A percentile compares a stretch with the other conserved stretches of the same genome.
These are phyloP conservation scores for Chauna torquata DNA, from an alignment of 2,113 vertebrate genomes.

Conservation along the genomic window DNA sequence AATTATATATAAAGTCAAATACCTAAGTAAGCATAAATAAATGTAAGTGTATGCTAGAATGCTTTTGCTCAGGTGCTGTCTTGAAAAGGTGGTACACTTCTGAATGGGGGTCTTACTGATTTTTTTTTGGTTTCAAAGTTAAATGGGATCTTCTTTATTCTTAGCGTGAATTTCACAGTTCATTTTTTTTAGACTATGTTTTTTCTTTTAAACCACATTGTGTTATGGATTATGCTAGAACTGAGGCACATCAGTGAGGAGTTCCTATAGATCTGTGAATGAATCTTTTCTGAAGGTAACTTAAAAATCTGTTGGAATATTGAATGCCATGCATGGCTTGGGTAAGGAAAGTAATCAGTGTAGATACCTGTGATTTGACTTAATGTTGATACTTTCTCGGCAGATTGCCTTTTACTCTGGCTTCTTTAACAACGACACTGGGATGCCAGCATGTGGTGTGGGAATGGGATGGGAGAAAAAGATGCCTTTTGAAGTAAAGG, in stretches of 20 bases:
- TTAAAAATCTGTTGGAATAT: not conserved
- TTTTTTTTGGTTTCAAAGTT: not conserved
- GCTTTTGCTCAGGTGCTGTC: not conserved
- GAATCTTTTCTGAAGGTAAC: not conserved
- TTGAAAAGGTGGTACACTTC: not conserved
- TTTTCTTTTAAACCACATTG: not conserved
- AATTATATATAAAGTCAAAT: not conserved
- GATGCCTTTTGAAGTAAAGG: not conserved
- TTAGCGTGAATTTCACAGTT: not conserved
- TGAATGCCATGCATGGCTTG: not conserved
- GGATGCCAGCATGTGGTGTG: not conserved
- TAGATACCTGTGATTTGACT: not conserved
- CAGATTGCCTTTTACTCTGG: not conserved
- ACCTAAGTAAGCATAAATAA: not conserved
- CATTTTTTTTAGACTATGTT: not conserved
- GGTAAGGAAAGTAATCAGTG: not conserved
- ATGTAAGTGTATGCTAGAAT: not conserved
- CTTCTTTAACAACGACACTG: not conserved
- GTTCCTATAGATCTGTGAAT: not conserved
- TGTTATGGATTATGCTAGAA: not conserved
- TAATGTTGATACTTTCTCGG: not conserved
- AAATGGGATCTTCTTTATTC: not conserved
- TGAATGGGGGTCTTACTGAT: not conserved
- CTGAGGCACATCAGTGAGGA: not conserved
- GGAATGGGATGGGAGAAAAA: not conserved